Evolutionary conservation across 2,113 vertebrate genomes (phyloP), one percentile per base, ranked within the genome.

Genomic region (Pithys albifrons): DNA sequence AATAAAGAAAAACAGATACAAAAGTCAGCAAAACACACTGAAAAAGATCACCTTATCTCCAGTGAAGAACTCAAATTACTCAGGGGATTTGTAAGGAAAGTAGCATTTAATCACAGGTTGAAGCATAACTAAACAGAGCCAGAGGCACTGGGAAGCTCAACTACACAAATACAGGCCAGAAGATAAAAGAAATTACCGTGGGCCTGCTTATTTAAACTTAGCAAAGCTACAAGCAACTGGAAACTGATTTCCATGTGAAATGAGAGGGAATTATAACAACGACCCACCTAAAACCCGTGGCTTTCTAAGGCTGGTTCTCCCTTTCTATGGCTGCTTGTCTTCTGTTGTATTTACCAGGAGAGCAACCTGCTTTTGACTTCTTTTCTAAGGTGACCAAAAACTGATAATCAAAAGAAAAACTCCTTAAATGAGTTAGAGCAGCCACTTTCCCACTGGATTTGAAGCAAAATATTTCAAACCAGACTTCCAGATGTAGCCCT

Each of bases 41-140:
- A 70, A 76, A 95, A 71, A 29, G 22, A 64, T 55, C 71, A 79
- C 88, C 65, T 87, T 78, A 91, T 91, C 79, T 92, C 71, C 72
- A 39, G n/a, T 3, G 76, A 70, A 85, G 58, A 93, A 93, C 64
- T 67, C 31, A 2, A 62, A 74, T 43, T 37, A 49, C 51, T 85
- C 59, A 12, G 3, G 55, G 73, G 79, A 80, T 67, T 16, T 22
- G 31, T 62, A 46, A 46, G 25, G 72, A 51, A 94, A 88, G 58
- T 4, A 88, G 76, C 79, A 84, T 64, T 88, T 90, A 93, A 92
- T 77, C 88, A 73, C 35, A 83, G 33, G 51, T 13, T 4, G 1
- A 88, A 88, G 69, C 31, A 17, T 43, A 86, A 91, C 67, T 58
- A 55, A 94, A 80, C 75, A 90, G 72, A 76, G 24, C 55, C 59